Evolutionary conservation across 2,888 invertebrate genomes (phyloP).

Genomic region (Limulus polyphemus): DNA sequence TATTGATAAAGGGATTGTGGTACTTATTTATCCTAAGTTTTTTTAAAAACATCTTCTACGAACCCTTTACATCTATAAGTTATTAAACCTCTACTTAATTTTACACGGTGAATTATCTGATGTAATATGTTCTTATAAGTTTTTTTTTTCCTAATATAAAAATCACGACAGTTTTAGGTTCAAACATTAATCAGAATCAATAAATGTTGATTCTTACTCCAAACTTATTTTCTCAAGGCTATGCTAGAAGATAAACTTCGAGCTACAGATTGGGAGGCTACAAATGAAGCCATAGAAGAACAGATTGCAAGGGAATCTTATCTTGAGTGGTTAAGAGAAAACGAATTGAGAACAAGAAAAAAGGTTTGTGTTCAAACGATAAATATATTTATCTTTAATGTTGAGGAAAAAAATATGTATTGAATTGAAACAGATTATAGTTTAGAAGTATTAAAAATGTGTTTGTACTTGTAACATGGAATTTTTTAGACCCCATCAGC

Average conservation of each 20-base stretch:
- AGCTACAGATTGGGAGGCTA: conserved; percentile 83
- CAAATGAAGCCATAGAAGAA: conserved; percentile 77
- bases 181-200: background rate
- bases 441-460: background rate
- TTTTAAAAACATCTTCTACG: too few species aligned
- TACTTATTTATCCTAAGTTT: too few species aligned
- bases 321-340: conserved; percentile 60
- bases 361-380: conserved; percentile 33
- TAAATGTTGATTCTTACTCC: background rate
- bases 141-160: too few species aligned
- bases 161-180: too few species aligned
- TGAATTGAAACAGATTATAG: background rate
- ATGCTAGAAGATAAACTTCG: conserved; percentile 80
- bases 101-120: too few species aligned
- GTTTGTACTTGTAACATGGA: background rate
- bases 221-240: conserved; percentile 44
- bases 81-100: too few species aligned
- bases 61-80: too few species aligned
- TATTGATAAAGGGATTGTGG: too few species aligned
- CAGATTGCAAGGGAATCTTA: conserved; percentile 71
- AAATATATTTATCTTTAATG: too few species aligned
- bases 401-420: background rate
- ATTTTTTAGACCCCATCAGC: conserved; percentile 20
- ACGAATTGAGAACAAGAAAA: conserved; percentile 43
- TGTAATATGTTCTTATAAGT: too few species aligned